A percentile compares a stretch with the other conserved stretches of the same genome.
Evolutionary conservation across 2,113 vertebrate genomes (phyloP).

Genomic region (Campylomormyrus numenius): DNA sequence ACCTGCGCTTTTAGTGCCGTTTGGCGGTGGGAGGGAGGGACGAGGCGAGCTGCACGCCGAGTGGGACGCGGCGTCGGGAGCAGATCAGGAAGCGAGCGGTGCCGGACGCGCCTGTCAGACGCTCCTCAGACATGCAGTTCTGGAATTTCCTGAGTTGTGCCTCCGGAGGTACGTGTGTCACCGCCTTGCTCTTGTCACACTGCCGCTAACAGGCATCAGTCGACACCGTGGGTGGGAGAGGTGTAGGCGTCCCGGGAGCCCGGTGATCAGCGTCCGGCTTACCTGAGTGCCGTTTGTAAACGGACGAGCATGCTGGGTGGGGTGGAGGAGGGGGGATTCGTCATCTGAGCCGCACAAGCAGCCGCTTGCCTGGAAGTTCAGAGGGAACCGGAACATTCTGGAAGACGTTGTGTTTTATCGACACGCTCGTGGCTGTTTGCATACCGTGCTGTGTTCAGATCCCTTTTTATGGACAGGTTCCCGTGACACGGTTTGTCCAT

Average conservation of each 20-base stretch:
- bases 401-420: not conserved
- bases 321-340: slow-evolving; percentile 5
- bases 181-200: not conserved
- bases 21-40: not conserved
- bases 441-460: not conserved
- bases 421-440: not conserved
- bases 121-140: slow-evolving; percentile 17
- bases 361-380: slow-evolving; percentile 10
- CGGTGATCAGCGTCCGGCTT: not conserved
- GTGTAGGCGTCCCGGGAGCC: not conserved
- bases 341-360: slow-evolving; percentile 13
- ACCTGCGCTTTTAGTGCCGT: not conserved
- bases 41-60: not conserved
- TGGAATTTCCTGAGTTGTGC: slow-evolving; percentile 40
- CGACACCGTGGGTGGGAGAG: not conserved
- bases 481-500: not conserved
- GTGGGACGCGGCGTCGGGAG: not conserved
- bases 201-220: not conserved
- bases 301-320: not conserved
- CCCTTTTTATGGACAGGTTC: not conserved
- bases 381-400: not conserved
- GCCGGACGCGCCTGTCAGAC: not conserved
- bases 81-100: slow-evolving; percentile 5
- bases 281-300: slow-evolving; percentile 8
- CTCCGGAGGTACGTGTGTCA: slow-evolving; percentile 23